These are phyloP conservation scores for Adelges cooleyi DNA, from an alignment of 1,140 invertebrate genomes.

Conservation along the genomic window DNA sequence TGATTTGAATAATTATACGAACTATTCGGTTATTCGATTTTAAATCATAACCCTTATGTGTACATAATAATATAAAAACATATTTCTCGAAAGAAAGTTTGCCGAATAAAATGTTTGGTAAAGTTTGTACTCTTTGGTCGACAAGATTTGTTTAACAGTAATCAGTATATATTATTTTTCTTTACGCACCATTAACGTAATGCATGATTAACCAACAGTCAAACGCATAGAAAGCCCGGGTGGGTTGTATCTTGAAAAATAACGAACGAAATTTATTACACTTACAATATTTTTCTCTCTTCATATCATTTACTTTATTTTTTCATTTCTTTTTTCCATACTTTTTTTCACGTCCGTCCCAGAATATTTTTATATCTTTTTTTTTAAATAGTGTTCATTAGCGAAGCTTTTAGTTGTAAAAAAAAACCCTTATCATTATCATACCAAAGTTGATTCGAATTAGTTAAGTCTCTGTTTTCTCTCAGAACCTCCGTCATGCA, in stretches of 20 bases:
- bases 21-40: not conserved
- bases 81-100: too few species aligned
- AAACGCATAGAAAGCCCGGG: too few species aligned
- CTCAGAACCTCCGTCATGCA: not conserved
- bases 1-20: too few species aligned
- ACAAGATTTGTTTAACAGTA: not conserved
- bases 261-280: not conserved
- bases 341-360: not conserved
- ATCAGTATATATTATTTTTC: not conserved
- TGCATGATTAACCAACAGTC: conserved; percentile 14
- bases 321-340: not conserved
- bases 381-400: not conserved
- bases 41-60: too few species aligned
- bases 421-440: not conserved
- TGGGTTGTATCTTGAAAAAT: not conserved
- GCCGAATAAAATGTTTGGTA: not conserved
- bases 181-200: conserved; percentile 16
- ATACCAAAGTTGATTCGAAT: not conserved
- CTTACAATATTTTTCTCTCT: not conserved
- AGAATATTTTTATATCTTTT: conserved; percentile 9
- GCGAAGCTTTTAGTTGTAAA: not conserved
- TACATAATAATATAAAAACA: too few species aligned
- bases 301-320: not conserved
- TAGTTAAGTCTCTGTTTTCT: not conserved
- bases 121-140: not conserved